Evolutionary conservation across 2,113 vertebrate species (phyloP).

Genomic region (Bos taurus): DNA sequence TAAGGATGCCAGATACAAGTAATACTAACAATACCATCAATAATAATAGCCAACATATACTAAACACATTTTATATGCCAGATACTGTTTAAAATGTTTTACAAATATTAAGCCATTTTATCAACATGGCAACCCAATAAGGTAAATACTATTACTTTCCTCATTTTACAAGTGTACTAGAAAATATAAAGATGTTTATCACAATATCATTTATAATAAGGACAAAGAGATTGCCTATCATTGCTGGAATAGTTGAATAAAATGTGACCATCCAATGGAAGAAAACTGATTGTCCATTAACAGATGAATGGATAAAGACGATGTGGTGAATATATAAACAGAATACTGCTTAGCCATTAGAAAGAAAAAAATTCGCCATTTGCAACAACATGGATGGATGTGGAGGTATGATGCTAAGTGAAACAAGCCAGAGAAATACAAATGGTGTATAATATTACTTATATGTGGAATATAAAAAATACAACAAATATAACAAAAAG

Average conservation of each 20-base stretch:
- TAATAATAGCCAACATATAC: not conserved
- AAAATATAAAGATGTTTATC: not conserved
- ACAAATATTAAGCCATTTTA: not conserved
- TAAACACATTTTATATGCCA: not conserved
- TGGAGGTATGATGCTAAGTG: not conserved
- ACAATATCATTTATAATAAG: not conserved
- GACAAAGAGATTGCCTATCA: not conserved
- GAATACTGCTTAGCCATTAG: not conserved
- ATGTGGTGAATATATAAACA: not conserved
- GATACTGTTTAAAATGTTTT: not conserved
- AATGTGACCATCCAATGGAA: not conserved
- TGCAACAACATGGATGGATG: not conserved
- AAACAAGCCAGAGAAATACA: not conserved
- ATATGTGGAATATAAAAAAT: not conserved
- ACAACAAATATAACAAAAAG: not conserved
- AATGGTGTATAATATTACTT: not conserved
- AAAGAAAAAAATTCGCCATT: not conserved
- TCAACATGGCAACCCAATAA: not conserved
- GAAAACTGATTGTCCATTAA: not conserved
- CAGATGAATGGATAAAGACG: no score
- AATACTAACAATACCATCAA: not conserved
- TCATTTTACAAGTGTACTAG: not conserved
- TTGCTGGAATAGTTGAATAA: not conserved
- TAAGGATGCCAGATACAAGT: not conserved
- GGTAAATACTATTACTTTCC: not conserved